Evolutionary conservation across 2,113 vertebrate genomes (phyloP).

Genomic region (Cyprinodon tularosa): DNA sequence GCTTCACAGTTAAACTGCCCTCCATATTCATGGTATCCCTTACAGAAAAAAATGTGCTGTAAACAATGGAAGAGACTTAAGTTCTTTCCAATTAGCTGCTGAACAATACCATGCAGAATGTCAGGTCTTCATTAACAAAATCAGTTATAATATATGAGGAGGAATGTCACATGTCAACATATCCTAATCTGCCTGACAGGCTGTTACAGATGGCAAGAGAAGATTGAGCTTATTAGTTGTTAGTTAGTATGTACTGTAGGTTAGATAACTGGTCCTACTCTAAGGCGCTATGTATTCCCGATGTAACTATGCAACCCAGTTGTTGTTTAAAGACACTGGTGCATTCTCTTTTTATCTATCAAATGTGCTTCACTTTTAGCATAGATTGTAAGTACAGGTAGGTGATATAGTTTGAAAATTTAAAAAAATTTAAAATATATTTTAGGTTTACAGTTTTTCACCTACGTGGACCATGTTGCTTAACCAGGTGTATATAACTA

Average conservation of each 20-base stretch:
- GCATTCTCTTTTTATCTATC: not conserved
- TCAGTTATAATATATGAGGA: slow-evolving; percentile 16
- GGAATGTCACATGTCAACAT: slow-evolving; percentile 2
- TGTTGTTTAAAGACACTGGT: not conserved
- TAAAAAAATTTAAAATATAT: too few species aligned
- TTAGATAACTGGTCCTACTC: not conserved
- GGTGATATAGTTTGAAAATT: not conserved
- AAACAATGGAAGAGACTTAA: not conserved
- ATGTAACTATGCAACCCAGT: not conserved
- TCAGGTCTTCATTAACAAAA: not conserved
- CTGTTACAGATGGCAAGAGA: slow-evolving; percentile 5
- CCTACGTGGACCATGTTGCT: not conserved
- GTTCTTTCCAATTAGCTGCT: not conserved
- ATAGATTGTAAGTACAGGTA: not conserved
- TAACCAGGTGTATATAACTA: not conserved
- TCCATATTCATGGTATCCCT: not conserved
- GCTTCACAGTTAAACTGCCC: not conserved
- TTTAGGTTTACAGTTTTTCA: too few species aligned
- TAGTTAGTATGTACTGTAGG: not conserved
- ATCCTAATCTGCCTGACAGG: slow-evolving; percentile 9
- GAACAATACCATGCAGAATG: not conserved
- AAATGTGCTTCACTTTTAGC: not conserved
- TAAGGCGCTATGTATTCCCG: not conserved
- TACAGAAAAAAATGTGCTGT: not conserved
- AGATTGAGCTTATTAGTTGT: slow-evolving; percentile 11